These are phyloP conservation scores for Atrina japonica DNA, from an alignment of 2,888 invertebrate genomes.

Conservation along the genomic window DNA sequence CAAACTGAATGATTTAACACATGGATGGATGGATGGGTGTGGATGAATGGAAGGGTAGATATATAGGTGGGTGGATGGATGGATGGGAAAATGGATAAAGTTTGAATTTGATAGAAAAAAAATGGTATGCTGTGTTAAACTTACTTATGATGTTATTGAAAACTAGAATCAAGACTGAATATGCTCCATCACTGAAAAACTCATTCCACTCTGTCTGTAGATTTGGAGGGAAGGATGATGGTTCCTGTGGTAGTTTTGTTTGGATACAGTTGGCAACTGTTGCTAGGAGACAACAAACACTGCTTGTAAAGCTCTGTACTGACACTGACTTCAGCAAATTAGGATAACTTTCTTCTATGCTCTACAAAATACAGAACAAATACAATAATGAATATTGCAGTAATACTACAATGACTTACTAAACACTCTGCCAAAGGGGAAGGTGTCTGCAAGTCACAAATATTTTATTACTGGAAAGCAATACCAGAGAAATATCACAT, in stretches of 20 bases:
- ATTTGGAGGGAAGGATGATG: conserved; percentile 65
- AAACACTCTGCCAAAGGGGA: too few relatives aligned
- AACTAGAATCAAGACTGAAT: conserved; percentile 82
- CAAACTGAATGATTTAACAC: too few relatives aligned
- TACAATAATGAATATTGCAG: background rate
- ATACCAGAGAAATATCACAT: too few relatives aligned
- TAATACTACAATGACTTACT: too few relatives aligned
- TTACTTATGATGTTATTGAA: conserved; percentile 82
- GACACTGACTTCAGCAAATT: conserved; percentile 35
- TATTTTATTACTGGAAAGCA: too few relatives aligned
- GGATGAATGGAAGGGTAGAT: too few relatives aligned
- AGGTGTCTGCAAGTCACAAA: too few relatives aligned
- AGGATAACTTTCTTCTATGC: conserved; percentile 51
- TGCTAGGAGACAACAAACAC: conserved; percentile 60
- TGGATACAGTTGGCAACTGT: conserved; percentile 80
- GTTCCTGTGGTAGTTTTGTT: conserved; percentile 35
- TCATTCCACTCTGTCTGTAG: conserved; percentile 88
- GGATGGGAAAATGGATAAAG: too few relatives aligned
- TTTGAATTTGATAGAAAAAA: too few relatives aligned
- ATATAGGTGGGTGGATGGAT: too few relatives aligned
- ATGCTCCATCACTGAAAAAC: conserved; percentile 87
- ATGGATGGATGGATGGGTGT: too few relatives aligned
- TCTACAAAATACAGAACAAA: conserved; percentile 43
- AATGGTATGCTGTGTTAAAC: too few relatives aligned
- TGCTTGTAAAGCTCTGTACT: conserved; percentile 58